These are phyloP conservation scores for Gonioctena quinquepunctata DNA, from an alignment of 1,140 invertebrate species.

Conservation along the genomic window DNA sequence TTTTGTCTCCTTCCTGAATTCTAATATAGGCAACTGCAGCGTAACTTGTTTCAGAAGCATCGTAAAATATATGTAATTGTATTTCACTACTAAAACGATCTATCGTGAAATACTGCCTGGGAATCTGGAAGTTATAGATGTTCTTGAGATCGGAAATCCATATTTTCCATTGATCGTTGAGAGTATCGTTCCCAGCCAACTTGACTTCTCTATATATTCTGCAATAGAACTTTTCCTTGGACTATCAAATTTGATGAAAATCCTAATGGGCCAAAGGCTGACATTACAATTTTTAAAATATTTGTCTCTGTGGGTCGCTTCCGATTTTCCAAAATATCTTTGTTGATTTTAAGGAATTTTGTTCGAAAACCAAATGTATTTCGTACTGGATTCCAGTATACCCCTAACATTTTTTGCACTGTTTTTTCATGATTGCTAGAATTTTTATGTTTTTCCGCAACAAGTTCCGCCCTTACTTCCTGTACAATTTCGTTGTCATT, in stretches of 20 bases:
- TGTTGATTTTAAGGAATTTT: neutral
- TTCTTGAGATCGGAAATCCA: neutral
- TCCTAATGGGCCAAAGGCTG: neutral
- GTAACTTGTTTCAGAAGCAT: too few relatives aligned
- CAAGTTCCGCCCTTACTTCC: neutral
- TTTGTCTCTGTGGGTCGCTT: neutral
- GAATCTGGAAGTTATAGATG: neutral
- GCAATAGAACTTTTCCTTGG: neutral
- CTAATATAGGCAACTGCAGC: too few relatives aligned
- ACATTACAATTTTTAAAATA: neutral
- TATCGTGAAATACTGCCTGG: neutral
- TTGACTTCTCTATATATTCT: neutral
- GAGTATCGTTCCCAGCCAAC: neutral
- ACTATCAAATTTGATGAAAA: neutral
- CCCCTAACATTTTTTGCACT: neutral
- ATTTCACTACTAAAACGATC: too few relatives aligned
- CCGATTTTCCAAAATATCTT: neutral
- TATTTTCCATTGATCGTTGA: neutral
- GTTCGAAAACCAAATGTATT: neutral
- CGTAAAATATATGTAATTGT: too few relatives aligned
- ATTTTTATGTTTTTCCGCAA: neutral
- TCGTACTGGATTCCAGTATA: neutral
- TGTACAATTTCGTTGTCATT: neutral
- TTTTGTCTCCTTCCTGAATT: too few relatives aligned
- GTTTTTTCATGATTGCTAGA: neutral